Percentiles rank a stretch among this genome's conserved stretches.
phyloP scores from a whole-genome alignment of 2,888 invertebrate genomes.

The Sicus ferrugineus region DNA sequence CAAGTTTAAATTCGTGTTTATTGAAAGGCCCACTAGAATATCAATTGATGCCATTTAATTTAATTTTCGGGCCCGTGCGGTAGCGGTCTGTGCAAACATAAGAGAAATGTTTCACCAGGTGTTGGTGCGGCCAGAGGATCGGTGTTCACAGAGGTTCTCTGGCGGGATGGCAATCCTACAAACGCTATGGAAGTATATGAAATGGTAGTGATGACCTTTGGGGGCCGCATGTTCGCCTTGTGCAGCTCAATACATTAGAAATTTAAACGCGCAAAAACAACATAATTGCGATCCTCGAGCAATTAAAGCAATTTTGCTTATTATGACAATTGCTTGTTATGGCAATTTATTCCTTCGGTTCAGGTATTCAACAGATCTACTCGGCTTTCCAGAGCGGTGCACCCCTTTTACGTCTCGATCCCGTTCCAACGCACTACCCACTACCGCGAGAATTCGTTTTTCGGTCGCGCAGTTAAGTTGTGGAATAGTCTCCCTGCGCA shows the following conservation, averaged over 20 bases:
- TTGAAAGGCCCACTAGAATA: conserved; percentile 37
- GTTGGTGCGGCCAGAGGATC: background rate
- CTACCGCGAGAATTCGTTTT: too few relatives aligned
- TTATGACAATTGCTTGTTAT: conserved; percentile 39
- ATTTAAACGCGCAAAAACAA: conserved; percentile 27
- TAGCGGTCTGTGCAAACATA: conserved; percentile 39
- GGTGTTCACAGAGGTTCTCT: conserved; percentile 31
- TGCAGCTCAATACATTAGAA: conserved; percentile 33
- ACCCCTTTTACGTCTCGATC: too few relatives aligned
- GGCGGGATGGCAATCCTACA: conserved; percentile 29
- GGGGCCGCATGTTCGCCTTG: conserved; percentile 33
- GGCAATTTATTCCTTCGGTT: too few relatives aligned
- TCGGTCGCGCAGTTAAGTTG: too few relatives aligned
- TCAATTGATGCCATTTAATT: conserved; percentile 35
- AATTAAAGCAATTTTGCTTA: conserved; percentile 33
- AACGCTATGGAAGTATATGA: conserved; percentile 30
- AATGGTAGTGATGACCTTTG: conserved; percentile 35
- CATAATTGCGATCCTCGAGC: conserved; percentile 32
- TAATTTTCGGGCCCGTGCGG: conserved; percentile 35
- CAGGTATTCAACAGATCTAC: too few relatives aligned
- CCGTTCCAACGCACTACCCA: too few relatives aligned
- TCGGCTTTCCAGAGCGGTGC: too few relatives aligned
- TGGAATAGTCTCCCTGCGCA: too few relatives aligned
- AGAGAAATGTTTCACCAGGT: conserved; percentile 41
- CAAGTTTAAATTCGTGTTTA: conserved; percentile 37